phyloP scores from a whole-genome alignment of 2,888 invertebrate genomes.

The Clitarchus hookeri region DNA sequence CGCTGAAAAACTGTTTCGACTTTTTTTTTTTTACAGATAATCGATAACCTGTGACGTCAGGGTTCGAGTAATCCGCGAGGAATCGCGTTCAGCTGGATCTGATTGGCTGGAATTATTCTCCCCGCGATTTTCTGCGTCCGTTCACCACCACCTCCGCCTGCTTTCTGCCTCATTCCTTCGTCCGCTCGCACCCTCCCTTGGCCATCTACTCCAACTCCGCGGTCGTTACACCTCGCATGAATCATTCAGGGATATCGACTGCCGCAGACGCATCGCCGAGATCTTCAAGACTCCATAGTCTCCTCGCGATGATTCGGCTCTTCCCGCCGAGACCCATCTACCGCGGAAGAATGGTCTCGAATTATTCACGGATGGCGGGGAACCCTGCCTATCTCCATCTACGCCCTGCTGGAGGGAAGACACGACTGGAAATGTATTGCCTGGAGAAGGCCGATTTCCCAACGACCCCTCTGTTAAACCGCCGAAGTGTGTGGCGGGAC shows the following conservation, averaged over 20 bases:
- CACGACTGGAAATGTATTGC: no score
- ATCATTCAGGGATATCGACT: slow-evolving; percentile 22
- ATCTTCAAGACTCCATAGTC: slow-evolving; percentile 1
- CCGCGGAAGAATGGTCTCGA: neutral
- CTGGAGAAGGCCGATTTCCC: no score
- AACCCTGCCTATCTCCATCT: no score
- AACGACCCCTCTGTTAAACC: no score
- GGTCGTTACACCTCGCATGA: slow-evolving; percentile 18
- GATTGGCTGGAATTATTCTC: slow-evolving; percentile 21
- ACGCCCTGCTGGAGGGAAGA: no score
- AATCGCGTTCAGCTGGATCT: slow-evolving; percentile 4
- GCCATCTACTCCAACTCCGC: neutral
- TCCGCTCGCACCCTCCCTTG: no score
- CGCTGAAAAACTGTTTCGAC: neutral
- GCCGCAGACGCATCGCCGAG: slow-evolving; percentile 10
- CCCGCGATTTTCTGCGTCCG: neutral
- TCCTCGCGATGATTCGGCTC: neutral
- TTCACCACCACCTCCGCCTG: neutral
- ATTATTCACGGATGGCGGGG: neutral
- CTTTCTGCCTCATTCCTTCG: neutral
- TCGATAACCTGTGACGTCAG: neutral
- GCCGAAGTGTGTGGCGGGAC: no score
- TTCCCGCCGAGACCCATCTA: neutral
- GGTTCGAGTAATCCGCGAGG: slow-evolving; percentile 15
- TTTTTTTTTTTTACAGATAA: slow-evolving; percentile 17